Base-by-base conservation (phyloP, 2,113 vertebrate species). In the Elachura formosa region DNA sequence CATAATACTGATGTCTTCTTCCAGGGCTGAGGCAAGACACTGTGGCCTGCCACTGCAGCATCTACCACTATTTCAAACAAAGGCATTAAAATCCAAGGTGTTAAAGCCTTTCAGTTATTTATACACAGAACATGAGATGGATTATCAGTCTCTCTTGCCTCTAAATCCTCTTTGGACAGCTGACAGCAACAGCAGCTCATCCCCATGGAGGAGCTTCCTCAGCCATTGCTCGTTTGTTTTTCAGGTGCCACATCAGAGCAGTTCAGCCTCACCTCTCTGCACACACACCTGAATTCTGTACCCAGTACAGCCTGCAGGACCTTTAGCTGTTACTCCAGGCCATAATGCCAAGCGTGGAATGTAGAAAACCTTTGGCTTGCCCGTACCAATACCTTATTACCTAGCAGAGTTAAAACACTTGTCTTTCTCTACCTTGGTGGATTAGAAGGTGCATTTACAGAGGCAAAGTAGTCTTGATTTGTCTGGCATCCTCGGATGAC, bases 401-500 rank as follows among this genome's bases (percentile, higher is more conserved):
- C 41, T 29, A 86, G 56, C 20, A 46, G 31, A 55, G 15, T 34
- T 76, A 22, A 79, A 63, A 75, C 24, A 52, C 64, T 90, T 84
- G 7, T 58, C 46, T 95, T 94, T 41, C 93, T 94, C 96, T 97
- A 99, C 99, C 99, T 98, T 73, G 99, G 99, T 62, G 99, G 99
- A 90, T 98, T 99, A 80, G 99, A 99, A 85, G 99, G 99, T 58
- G 99, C 99, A 71, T 99, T 99, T 87, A 99, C 99, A 52, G 99
- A 99, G 61, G 99, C 99, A 97, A 99, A 99, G 97, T 99, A 99
- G 97, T 99, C 99, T 96, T 99, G 99, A 94, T 99, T 99, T 90
- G 98, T 97, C 96, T 99, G 99, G 88, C 98, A 99, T 67, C 99
- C 99, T 86, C 99, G 98, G 91, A 99, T 99, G 55, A 99, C 99